Percentiles rank a stretch among this genome's conserved stretches.
Conservation (phyloP, 1,140 invertebrate species). For the Hylaeus anthracinus region DNA sequence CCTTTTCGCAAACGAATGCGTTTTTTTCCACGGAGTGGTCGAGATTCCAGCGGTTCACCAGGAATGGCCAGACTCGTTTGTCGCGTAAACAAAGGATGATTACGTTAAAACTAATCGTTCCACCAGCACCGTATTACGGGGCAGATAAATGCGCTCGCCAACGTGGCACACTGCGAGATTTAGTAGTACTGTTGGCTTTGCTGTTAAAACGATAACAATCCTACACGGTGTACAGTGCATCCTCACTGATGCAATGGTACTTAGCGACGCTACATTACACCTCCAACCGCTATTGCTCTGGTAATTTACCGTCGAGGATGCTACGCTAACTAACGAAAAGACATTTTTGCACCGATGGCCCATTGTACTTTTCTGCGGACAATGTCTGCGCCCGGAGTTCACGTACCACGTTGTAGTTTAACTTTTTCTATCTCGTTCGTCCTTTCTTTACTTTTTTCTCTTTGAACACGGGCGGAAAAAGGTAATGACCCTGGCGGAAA, state of each 20-base stretch:
- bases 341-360: constrained; percentile 4
- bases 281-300: constrained; percentile 22
- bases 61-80: not conserved
- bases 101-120: constrained; percentile 29
- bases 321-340: constrained; percentile 19
- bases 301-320: constrained; percentile 22
- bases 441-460: not conserved
- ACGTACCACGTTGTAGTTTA: not conserved
- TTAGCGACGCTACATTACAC: constrained; percentile 39
- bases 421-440: not conserved
- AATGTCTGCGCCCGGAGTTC: not conserved
- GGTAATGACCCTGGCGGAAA: too few species aligned
- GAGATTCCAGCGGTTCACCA: not conserved
- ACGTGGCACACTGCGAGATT: constrained; percentile 12
- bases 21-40: not conserved
- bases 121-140: not conserved
- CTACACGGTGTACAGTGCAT: constrained; percentile 20
- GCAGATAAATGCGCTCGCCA: constrained; percentile 20
- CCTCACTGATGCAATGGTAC: constrained; percentile 38
- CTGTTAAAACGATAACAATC: constrained; percentile 40
- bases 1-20: not conserved
- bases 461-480: not conserved
- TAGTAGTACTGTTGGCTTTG: constrained; percentile 23
- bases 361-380: not conserved
- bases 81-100: constrained; percentile 12